Base-by-base conservation (phyloP, 2,888 invertebrate species). In the Phasia obesa region DNA sequence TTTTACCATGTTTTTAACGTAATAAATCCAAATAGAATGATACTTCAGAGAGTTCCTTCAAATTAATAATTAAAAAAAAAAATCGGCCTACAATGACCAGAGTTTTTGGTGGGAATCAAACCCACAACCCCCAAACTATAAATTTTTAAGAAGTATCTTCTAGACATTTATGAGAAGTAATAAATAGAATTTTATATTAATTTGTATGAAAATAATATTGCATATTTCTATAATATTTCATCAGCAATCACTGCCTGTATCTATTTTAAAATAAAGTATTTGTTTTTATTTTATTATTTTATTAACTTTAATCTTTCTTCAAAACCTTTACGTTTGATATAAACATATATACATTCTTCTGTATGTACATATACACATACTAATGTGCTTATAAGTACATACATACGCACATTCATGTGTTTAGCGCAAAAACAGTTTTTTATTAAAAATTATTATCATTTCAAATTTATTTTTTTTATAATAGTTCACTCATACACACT, bases 401-500 rank as follows among this genome's bases (percentile, higher is more conserved):
- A 44, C 44, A 57, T 35, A 35, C 9, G n/a, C n/a, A 31, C 9
- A 31, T 5, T 31, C 4, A 31, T 31, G n/a, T n/a, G n/a, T n/a
- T 31, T 11, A 35, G 11, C 35, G 11, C 35, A 17, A 35, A 35
- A 15, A 31, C 70, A 74, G 44, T 27, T 55, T 62, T 69, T 55
- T 44, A n/a, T 4, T 23, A 9, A 51, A 51, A 51, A 62, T 31
- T 71, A 38, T 78, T 80, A 74, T 80, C 69, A 73, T 80, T 69
- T 80, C 69, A 73, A 53, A 27, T 53, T 73, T 7, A 49, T 47
- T 44, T 23, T 49, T 31, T 17, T 23, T 42, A 65, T 65, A 17
- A 11, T 38, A 49, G 38, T 13, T 57, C 4, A 65, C 27, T 11
- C 6, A 42, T 27, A 51, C 27, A 51, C 17, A 23, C 9, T 21